Conservation (phyloP, 2,797 vertebrate species). For the Falco rusticolus region DNA sequence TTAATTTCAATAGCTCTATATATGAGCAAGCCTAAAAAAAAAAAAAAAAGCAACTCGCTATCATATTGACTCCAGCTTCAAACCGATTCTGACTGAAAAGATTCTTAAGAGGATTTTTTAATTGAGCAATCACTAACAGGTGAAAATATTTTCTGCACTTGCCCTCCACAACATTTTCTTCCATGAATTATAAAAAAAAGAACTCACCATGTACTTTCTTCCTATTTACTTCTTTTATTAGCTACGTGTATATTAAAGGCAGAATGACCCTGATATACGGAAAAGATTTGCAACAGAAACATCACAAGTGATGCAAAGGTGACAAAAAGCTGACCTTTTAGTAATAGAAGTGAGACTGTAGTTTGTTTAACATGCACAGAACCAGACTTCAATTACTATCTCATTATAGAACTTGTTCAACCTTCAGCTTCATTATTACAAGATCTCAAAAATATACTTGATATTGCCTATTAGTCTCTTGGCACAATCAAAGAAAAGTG, state of each 20-base stretch:
- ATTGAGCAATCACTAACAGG: not conserved
- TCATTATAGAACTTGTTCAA: not conserved
- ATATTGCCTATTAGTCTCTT: not conserved
- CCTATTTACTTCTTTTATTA: not conserved
- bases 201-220: not conserved
- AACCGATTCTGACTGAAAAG: not conserved
- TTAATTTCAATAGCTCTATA: not conserved
- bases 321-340: not conserved
- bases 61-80: not conserved
- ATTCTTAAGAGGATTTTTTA: not conserved
- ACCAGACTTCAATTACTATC: not conserved
- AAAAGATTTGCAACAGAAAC: not conserved
- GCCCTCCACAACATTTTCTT: not conserved
- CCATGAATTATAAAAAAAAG: rapidly evolving
- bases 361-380: not conserved
- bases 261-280: not conserved
- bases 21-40: not conserved
- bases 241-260: not conserved
- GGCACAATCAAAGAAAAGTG: not conserved
- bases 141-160: not conserved
- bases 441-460: not conserved
- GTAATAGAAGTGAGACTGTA: not conserved
- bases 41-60: not conserved
- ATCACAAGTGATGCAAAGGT: not conserved
- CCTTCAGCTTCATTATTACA: not conserved